phyloP scores from a whole-genome alignment of 2,113 vertebrate genomes.

The Anser brachyrhynchus region DNA sequence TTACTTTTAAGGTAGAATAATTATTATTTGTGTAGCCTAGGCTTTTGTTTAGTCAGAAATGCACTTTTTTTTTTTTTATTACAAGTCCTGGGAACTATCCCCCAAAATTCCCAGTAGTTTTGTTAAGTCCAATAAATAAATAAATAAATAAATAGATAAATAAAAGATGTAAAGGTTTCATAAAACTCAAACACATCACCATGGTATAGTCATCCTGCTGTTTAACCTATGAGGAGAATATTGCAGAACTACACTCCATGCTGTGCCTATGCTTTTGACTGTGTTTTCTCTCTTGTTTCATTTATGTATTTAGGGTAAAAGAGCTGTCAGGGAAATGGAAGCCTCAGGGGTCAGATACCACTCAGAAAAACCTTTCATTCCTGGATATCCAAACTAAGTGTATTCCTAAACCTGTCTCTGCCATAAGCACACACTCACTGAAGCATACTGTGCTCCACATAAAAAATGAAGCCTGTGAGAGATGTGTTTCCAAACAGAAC shows the following conservation, averaged over 20 bases:
- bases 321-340: neutral
- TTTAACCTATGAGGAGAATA: neutral
- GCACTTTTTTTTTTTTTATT: constrained; percentile 24
- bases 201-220: neutral
- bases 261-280: neutral
- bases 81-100: constrained; percentile 38
- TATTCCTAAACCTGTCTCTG: neutral
- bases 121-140: neutral
- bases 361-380: neutral
- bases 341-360: neutral
- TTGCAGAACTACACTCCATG: neutral
- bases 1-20: neutral
- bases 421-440: neutral
- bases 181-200: neutral
- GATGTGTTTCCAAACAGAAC: neutral
- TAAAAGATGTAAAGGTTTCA: neutral
- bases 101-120: neutral
- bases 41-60: constrained; percentile 35
- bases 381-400: neutral
- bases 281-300: neutral
- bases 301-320: neutral
- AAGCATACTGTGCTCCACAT: fast-evolving
- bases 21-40: constrained; percentile 38
- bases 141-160: neutral
- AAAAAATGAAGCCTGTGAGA: neutral